Percentiles rank a stretch among this genome's conserved stretches.
Conservation (phyloP, 64 coral and sea anemone genomes). For the Stichodactyla mertensii region DNA sequence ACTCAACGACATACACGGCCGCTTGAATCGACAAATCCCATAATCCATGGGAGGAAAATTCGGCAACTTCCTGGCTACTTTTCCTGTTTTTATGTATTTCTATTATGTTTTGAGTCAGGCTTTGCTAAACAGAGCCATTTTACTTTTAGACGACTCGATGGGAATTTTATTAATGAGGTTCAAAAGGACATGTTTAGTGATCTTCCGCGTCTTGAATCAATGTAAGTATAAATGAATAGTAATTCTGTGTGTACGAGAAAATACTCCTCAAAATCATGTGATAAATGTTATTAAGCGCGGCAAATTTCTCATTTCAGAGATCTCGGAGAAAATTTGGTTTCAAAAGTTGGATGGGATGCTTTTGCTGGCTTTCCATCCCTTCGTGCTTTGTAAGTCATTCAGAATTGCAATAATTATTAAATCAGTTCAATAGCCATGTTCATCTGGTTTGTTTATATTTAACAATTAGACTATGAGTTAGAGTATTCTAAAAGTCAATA, state of each 20-base stretch:
- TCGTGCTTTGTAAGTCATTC: neutral
- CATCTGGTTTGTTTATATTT: no score
- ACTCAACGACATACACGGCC: no score
- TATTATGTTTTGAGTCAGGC: neutral
- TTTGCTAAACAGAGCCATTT: neutral
- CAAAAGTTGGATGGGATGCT: neutral
- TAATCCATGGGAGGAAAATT: no score
- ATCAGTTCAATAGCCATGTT: no score
- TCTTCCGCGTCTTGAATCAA: neutral
- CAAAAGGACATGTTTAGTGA: neutral
- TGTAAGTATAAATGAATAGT: slow-evolving; percentile 8
- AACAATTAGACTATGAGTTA: no score
- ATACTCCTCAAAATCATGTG: neutral
- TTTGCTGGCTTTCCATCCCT: neutral
- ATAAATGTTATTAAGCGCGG: neutral
- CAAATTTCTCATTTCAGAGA: neutral
- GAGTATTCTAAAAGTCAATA: no score
- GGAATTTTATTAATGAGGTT: neutral
- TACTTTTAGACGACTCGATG: neutral
- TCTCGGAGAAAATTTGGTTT: neutral
- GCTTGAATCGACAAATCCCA: no score
- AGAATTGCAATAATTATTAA: neutral
- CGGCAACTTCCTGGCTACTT: no score
- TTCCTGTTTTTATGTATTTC: neutral
- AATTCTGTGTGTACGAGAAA: neutral